Base-by-base conservation (phyloP, 2,888 invertebrate species). In the Thelaira solivaga region DNA sequence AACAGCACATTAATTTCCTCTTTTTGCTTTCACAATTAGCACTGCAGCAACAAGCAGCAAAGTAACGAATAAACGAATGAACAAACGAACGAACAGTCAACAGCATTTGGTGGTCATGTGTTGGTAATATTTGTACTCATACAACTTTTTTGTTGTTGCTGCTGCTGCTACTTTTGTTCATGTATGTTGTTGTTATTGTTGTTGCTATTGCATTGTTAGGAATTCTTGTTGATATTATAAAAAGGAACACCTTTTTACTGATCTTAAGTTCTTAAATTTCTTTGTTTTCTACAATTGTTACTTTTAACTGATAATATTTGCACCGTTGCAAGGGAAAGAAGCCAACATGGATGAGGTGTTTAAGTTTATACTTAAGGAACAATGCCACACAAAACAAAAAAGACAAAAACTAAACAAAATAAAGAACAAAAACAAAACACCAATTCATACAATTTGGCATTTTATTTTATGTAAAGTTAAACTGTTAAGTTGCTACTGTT, bases 1-100 rank as follows among this genome's bases (percentile, higher is more conserved):
- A 81, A 79, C 75, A 80, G 78, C 79, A 81, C 82, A 82, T 82
- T 82, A 82, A 81, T 82, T 82, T 82, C 68, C 74, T 80, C 47
- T 62, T 73, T 59, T 73, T 59, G 73, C 78, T 74, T 74, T 78
- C 69, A 78, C 78, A 78, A 78, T 78, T 78, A 78, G 78, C 78
- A 80, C 72, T 61, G 55, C 77, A 61, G 73, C 61, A 47, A 72
- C 47, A 49, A 64, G 26, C 59, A 69, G 34, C 69, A 59, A 59
- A 55, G 16, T 8, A 61, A 69, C 18, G 13, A 51, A 71, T 18
- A 16, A 49, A 67, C 47, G 49, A n/a, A 18, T 18, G 39, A 36
- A 20, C 13, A 41, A 47, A 22, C 49, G 49, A 51, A 59, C 36
- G n/a, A 39, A 39, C 36, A 39, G 11, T 39, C 36, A 39, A 39